Base-by-base conservation (phyloP, 2,113 vertebrate species). In the Pelecanoides urinatrix region DNA sequence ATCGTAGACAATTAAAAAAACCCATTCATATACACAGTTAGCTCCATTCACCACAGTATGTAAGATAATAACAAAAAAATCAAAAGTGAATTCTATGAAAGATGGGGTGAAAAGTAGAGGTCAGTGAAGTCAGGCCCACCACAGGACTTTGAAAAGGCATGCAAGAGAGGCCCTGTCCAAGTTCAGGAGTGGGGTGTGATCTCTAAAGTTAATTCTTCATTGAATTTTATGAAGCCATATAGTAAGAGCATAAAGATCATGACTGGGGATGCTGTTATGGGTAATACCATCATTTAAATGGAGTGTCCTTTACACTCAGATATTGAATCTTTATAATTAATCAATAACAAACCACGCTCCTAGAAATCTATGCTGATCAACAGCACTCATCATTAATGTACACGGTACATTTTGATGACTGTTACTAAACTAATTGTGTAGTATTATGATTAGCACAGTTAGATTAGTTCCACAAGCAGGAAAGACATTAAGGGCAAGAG, bases 61-160 rank as follows among this genome's bases (percentile, higher is more conserved):
- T 87, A 95, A 97, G 77, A 44, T 95, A 87, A 94, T 50, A 52
- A 53, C 17, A 55, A 95, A 92, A 95, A 94, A 93, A 75, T 62
- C 80, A 61, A 88, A 95, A 80, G 87, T 76, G 91, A 97, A 91
- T 88, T 82, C 80, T 94, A 86, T 92, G 86, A 47, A 58, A 94
- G 93, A 82, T 55, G 78, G n/a, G 12, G 15, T 52, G 32, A 77
- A 83, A 90, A 45, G 56, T 42, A 80, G 88, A 82, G 72, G 88
- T 96, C 95, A 86, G 26, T 94, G 86, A 40, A 40, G 38, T 40
- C 38, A 40, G 38, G 38, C 38, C 38, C 38, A 40, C 38, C 38
- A 97, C 96, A 97, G 97, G 97, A 98, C 97, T 88, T 97, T 97
- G 97, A 97, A 95, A 96, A 98, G 96, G 97, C 97, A 98, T 98